These are phyloP conservation scores for Uropsilus gracilis DNA, from an alignment of 2,113 vertebrate genomes.

Conservation along the genomic window DNA sequence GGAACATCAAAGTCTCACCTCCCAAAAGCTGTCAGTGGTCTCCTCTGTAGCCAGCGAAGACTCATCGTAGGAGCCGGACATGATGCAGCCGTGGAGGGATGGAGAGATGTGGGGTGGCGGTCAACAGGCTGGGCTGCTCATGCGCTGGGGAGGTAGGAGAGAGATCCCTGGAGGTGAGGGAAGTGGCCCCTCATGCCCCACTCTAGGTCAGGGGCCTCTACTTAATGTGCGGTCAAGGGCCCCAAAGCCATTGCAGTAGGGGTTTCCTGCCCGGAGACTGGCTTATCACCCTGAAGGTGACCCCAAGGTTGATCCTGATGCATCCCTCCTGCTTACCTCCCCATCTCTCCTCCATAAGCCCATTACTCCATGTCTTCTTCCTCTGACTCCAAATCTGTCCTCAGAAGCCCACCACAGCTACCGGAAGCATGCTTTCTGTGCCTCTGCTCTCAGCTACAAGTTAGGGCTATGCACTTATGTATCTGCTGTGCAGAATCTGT, in stretches of 20 bases:
- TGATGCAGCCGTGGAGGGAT: constrained; percentile 81
- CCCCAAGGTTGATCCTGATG: neutral
- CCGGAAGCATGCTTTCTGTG: neutral
- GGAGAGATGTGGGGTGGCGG: constrained; percentile 19
- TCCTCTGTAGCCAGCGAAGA: constrained; percentile 90
- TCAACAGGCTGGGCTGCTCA: constrained; percentile 75
- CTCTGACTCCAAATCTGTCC: neutral
- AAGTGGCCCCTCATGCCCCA: fast-evolving
- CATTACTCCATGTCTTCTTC: no score
- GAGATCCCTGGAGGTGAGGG: neutral
- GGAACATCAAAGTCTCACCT: constrained; percentile 86
- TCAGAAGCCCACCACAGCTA: neutral
- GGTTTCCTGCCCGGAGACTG: neutral
- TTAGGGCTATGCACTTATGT: neutral
- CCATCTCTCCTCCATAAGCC: neutral
- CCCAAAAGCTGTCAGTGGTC: constrained; percentile 99
- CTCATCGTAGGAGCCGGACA: constrained; percentile 98
- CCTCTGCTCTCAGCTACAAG: neutral
- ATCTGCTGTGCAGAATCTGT: neutral
- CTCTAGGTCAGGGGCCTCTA: neutral
- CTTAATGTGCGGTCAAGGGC: neutral
- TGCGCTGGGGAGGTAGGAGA: constrained; percentile 71
- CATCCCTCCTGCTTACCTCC: neutral
- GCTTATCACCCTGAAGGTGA: neutral
- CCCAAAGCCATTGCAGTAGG: no score